Conservation (phyloP, 1,140 invertebrate genomes). For the Drosophila sturtevanti region DNA sequence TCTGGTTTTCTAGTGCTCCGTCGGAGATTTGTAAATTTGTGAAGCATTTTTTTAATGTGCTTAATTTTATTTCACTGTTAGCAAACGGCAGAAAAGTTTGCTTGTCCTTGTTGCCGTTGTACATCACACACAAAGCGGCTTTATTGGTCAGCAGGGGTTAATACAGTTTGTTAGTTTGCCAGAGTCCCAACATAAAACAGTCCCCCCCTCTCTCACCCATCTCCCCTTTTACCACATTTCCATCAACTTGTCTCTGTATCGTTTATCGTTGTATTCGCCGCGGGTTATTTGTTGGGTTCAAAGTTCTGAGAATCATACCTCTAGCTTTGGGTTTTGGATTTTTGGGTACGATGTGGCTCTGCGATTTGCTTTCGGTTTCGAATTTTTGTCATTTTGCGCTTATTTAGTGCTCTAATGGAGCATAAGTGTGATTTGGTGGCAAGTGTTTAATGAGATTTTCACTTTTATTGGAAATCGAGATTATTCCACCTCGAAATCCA, state of each 20-base stretch:
- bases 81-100: slow-evolving; percentile 45
- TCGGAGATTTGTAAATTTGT: slow-evolving; percentile 77
- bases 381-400: slow-evolving; percentile 61
- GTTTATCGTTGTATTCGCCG: slow-evolving; percentile 48
- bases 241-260: slow-evolving; percentile 41
- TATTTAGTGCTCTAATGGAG: slow-evolving; percentile 78
- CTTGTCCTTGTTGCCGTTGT: slow-evolving; percentile 67
- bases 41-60: slow-evolving; percentile 79
- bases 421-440: slow-evolving; percentile 74
- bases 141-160: slow-evolving; percentile 80
- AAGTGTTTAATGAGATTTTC: slow-evolving; percentile 78
- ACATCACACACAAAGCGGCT: slow-evolving; percentile 74
- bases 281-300: slow-evolving; percentile 72
- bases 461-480: slow-evolving; percentile 32
- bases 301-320: slow-evolving; percentile 50
- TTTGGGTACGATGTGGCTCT: not conserved
- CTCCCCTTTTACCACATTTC: slow-evolving; percentile 33
- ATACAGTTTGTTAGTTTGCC: slow-evolving; percentile 70
- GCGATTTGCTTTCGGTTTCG: not conserved
- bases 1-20: slow-evolving; percentile 29
- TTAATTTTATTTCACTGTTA: slow-evolving; percentile 75
- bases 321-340: slow-evolving; percentile 30
- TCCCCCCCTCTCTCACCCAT: not conserved
- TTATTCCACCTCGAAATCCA: not conserved
- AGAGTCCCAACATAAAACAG: slow-evolving; percentile 69